Conservation (phyloP, 2,888 invertebrate genomes). For the Eilema sororculum region DNA sequence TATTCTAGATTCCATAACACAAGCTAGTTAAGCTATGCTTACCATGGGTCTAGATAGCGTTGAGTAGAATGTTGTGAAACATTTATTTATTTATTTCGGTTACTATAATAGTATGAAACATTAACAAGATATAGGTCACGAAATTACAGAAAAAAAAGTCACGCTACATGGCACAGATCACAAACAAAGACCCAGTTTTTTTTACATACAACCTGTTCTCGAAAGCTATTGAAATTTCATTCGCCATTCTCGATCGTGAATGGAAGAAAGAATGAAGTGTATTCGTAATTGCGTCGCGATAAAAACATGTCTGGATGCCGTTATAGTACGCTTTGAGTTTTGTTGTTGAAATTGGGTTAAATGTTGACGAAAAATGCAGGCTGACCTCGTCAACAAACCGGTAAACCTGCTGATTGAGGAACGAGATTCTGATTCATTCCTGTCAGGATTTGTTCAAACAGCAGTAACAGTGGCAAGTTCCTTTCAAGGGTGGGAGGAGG, state of each 20-base stretch:
- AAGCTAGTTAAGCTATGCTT: no score
- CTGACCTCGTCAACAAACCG: no score
- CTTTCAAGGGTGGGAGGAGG: no score
- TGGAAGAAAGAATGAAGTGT: conserved; percentile 14
- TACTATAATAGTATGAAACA: no score
- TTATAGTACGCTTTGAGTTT: neutral
- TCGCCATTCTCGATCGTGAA: conserved; percentile 25
- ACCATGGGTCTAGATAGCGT: no score
- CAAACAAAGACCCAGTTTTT: neutral
- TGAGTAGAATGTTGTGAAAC: no score
- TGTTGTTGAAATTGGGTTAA: neutral
- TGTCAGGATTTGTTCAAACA: no score
- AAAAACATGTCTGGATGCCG: conserved; percentile 11
- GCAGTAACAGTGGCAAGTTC: no score
- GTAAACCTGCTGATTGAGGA: no score
- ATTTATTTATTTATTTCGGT: no score
- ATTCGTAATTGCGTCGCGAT: conserved; percentile 9
- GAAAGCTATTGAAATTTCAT: conserved; percentile 41
- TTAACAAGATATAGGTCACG: neutral
- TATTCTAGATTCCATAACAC: no score
- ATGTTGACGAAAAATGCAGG: neutral
- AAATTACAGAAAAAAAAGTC: neutral
- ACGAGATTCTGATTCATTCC: no score
- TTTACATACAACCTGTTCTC: neutral
- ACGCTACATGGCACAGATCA: neutral